Evolutionary conservation across 1,140 invertebrate genomes (phyloP).

Genomic region (Drosophila obscura): DNA sequence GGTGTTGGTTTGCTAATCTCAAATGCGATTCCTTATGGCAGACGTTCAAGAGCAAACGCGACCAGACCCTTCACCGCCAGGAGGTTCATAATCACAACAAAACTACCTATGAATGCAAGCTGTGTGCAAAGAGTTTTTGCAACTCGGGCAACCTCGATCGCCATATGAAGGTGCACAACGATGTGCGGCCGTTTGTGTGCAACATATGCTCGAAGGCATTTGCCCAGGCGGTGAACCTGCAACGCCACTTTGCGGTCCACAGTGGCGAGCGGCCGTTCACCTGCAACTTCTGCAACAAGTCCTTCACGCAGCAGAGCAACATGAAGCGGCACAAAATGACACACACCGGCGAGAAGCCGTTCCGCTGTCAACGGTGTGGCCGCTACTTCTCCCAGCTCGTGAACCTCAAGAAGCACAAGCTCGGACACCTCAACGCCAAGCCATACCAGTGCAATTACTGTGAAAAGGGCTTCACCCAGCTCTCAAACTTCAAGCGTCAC

Average conservation of each 20-base stretch:
- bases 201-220: slow-evolving; percentile 80
- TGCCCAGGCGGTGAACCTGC: slow-evolving; percentile 82
- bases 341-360: slow-evolving; percentile 83
- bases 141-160: slow-evolving; percentile 80
- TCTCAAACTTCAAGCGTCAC: slow-evolving; percentile 79
- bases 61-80: slow-evolving; percentile 76
- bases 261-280: slow-evolving; percentile 81
- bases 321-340: slow-evolving; percentile 83
- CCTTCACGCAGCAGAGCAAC: slow-evolving; percentile 83
- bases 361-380: slow-evolving; percentile 78
- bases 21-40: slow-evolving; percentile 20
- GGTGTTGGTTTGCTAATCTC: no score
- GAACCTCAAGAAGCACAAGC: slow-evolving; percentile 83
- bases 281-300: slow-evolving; percentile 81
- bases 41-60: slow-evolving; percentile 80
- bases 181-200: slow-evolving; percentile 78
- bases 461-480: slow-evolving; percentile 80
- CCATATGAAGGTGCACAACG: slow-evolving; percentile 83
- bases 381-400: slow-evolving; percentile 81
- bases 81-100: slow-evolving; percentile 81
- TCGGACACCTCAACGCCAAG: slow-evolving; percentile 80
- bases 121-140: slow-evolving; percentile 79
- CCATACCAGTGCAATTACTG: slow-evolving; percentile 79
- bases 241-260: slow-evolving; percentile 80
- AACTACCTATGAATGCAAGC: slow-evolving; percentile 79